Evolutionary conservation across 2,797 vertebrate genomes (phyloP), one percentile per base, ranked within the genome.

Genomic region (Arctocebus calabarensis): DNA sequence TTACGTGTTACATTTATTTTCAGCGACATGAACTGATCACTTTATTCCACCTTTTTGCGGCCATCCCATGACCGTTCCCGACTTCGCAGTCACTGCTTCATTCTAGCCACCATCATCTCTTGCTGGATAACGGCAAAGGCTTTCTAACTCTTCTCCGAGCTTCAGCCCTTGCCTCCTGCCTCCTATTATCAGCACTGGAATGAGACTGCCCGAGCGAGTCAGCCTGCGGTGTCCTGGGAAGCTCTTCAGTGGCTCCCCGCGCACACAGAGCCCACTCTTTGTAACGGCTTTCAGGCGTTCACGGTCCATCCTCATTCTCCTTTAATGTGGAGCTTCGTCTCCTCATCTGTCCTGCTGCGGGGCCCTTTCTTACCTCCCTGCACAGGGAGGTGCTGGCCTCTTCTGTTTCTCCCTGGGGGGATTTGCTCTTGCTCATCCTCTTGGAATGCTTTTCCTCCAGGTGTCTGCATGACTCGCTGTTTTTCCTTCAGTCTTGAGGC

Each of bases 401-500:
- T 85, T 74, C 0, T 25, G 22, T 32, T 83, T 91, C 27, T 68
- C 17, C 40, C 34, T 20, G 59, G 25, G 34, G 55, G 32, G 43
- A 2, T 70, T 83, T 52, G 10, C 10, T 14, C 52, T 71, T 77
- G 57, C 7, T 94, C 19, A 66, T 59, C 27, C 85, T 0, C 40
- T 2, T 66, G 48, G 43, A 45, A 59, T 94, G 27, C 43, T 64
- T 45, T 79, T 74, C 27, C 37, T 3, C 29, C 16, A 55, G 32
- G 14, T 29, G n/a, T 23, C 29, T 48, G 48, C 1, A n/a, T 73
- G 83, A 79, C 37, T 61, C 75, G 43, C 6, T 77, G 92, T 94
- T 79, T 92, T 83, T 71, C 34, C 68, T 90, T 88, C 22, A 27
- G 22, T 82, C 20, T 27, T 94, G 40, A 61, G 10, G 94, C 74